Conservation (phyloP, 2,888 invertebrate genomes). For the Volucella bombylans region DNA sequence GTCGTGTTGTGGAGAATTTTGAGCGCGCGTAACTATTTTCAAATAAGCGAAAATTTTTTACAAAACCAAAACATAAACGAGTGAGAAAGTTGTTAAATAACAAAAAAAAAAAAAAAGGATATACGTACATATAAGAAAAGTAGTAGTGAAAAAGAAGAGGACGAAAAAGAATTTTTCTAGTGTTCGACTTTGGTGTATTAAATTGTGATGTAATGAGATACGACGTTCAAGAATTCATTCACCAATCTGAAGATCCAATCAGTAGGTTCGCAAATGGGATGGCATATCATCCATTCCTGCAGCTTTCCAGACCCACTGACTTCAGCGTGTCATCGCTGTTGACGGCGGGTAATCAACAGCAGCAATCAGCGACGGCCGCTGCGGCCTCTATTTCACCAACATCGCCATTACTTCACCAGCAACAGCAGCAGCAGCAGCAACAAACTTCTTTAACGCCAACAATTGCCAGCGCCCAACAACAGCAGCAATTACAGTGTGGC, state of each 20-base stretch:
- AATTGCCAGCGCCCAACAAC: slow-evolving; percentile 72
- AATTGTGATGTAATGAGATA: slow-evolving; percentile 83
- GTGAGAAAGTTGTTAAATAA: background rate
- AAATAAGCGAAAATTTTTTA: slow-evolving; percentile 9
- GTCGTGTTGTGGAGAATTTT: slow-evolving; percentile 25
- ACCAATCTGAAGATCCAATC: slow-evolving; percentile 83
- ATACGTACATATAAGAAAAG: slow-evolving; percentile 11
- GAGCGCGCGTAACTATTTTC: slow-evolving; percentile 40
- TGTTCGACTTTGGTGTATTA: slow-evolving; percentile 74
- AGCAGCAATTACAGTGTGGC: slow-evolving; percentile 75
- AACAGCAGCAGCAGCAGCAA: slow-evolving; percentile 76
- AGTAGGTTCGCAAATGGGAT: slow-evolving; percentile 85
- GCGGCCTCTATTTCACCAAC: slow-evolving; percentile 76
- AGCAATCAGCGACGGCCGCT: slow-evolving; percentile 75
- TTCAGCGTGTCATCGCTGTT: slow-evolving; percentile 95
- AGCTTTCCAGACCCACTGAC: slow-evolving; percentile 95
- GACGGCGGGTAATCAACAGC: slow-evolving; percentile 86
- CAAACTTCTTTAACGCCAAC: slow-evolving; percentile 73
- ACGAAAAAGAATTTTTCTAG: slow-evolving; percentile 57
- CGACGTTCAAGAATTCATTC: slow-evolving; percentile 83
- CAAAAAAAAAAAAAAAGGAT: slow-evolving; percentile 16
- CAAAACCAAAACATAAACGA: background rate
- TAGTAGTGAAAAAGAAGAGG: slow-evolving; percentile 22
- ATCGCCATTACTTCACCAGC: slow-evolving; percentile 81
- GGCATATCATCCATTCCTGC: slow-evolving; percentile 93